phyloP scores from a whole-genome alignment of 2,888 invertebrate species.

The Elysia crispata region DNA sequence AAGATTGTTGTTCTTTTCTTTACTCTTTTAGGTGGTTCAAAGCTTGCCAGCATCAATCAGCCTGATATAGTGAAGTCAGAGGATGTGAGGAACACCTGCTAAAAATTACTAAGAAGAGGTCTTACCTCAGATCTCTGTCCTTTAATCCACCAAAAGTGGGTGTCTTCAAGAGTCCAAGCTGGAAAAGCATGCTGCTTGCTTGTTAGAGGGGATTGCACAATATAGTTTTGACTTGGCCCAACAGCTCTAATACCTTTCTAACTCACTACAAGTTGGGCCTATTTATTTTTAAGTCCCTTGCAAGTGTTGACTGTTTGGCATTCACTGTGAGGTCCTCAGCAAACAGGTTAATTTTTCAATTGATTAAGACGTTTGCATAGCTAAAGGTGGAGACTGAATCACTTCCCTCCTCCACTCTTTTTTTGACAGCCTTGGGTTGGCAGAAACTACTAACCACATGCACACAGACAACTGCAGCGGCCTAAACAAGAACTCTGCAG shows the following conservation, averaged over 20 bases:
- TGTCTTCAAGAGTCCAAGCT: background rate
- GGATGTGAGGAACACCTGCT: slow-evolving; percentile 17
- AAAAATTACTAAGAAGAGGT: slow-evolving; percentile 21
- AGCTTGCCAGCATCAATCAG: slow-evolving; percentile 14
- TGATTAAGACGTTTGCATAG: slow-evolving; percentile 53
- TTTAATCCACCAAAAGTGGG: background rate
- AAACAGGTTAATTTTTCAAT: slow-evolving; percentile 55
- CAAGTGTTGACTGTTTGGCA: slow-evolving; percentile 59
- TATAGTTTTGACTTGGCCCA: slow-evolving; percentile 60
- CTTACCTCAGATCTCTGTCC: background rate
- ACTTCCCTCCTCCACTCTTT: slow-evolving; percentile 47
- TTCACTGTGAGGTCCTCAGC: slow-evolving; percentile 51
- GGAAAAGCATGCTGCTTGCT: background rate
- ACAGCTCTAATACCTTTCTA: slow-evolving; percentile 55
- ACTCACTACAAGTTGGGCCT: slow-evolving; percentile 60
- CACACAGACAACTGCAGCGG: slow-evolving; percentile 46
- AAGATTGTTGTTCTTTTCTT: slow-evolving; percentile 30
- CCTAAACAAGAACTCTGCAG: slow-evolving; percentile 48
- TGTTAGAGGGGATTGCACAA: slow-evolving; percentile 31
- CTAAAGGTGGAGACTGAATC: slow-evolving; percentile 48
- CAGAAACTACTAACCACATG: slow-evolving; percentile 32
- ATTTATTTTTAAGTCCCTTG: slow-evolving; percentile 57
- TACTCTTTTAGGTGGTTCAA: slow-evolving; percentile 5
- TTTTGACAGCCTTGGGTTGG: slow-evolving; percentile 48
- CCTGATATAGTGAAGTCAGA: slow-evolving; percentile 16